A percentile compares a stretch with the other conserved stretches of the same genome.
Evolutionary conservation across 2,113 vertebrate species (phyloP).

Genomic region (Nothocercus julius): DNA sequence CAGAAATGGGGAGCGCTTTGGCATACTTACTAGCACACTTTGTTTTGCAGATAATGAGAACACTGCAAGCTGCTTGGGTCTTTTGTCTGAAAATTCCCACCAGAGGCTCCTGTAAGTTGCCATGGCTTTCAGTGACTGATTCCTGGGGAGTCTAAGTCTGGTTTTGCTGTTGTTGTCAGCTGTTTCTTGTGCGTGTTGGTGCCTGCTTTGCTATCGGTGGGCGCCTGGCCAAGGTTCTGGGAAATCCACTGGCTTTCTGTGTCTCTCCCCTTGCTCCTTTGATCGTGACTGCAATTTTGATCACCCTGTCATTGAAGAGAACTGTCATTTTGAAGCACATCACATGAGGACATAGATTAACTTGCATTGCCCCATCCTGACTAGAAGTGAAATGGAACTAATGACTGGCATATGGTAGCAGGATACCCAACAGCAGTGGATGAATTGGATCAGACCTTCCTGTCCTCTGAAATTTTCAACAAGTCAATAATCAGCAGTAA

Average conservation of each 20-base stretch:
- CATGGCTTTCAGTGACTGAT: constrained; percentile 43
- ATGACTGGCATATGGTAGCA: constrained; percentile 39
- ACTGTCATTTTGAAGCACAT: constrained; percentile 51
- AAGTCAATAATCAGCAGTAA: constrained; percentile 1
- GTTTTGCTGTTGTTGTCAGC: constrained; percentile 58
- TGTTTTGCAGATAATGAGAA: constrained; percentile 77
- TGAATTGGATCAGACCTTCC: not conserved
- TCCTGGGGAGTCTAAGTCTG: constrained; percentile 59
- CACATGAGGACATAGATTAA: constrained; percentile 30
- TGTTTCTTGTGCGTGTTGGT: constrained; percentile 33
- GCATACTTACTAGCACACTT: constrained; percentile 65
- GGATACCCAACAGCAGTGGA: not conserved
- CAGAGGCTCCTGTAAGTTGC: constrained; percentile 46
- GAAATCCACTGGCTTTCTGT: constrained; percentile 19
- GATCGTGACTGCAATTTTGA: not conserved
- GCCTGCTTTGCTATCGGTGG: not conserved
- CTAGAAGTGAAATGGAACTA: constrained; percentile 51
- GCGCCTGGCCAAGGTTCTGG: constrained; percentile 11
- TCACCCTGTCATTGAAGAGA: constrained; percentile 1
- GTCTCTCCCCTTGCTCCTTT: not conserved
- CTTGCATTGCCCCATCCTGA: constrained; percentile 11
- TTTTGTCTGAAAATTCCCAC: constrained; percentile 73
- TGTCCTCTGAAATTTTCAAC: constrained; percentile 28
- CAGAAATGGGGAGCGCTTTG: constrained; percentile 37
- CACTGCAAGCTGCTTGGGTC: constrained; percentile 70